These are phyloP conservation scores for Deilephila elpenor DNA, from an alignment of 2,888 invertebrate genomes.

Conservation along the genomic window DNA sequence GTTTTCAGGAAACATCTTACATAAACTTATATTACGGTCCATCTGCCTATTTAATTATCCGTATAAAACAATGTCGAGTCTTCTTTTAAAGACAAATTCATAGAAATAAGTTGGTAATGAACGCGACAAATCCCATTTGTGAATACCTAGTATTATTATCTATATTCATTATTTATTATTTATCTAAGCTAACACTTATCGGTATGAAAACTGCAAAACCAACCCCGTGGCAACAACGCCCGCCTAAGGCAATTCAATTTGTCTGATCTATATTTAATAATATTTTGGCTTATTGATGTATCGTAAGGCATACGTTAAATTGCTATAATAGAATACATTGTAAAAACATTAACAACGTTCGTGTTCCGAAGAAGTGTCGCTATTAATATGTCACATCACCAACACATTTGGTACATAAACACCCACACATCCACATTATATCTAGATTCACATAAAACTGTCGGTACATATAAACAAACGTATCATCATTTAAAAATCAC, in stretches of 20 bases:
- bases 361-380: constrained; percentile 17
- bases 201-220: constrained; percentile 1
- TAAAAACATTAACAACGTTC: constrained; percentile 24
- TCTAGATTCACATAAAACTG: constrained; percentile 1
- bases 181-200: constrained; percentile 5
- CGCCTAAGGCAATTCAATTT: not conserved
- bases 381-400: constrained; percentile 28
- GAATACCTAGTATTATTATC: not conserved
- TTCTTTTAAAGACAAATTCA: not conserved
- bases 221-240: not conserved
- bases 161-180: not conserved
- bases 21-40: not conserved
- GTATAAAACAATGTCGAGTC: not conserved
- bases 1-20: not conserved
- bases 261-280: not conserved
- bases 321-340: constrained; percentile 25
- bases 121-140: not conserved
- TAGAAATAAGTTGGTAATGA: not conserved
- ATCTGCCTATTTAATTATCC: not conserved
- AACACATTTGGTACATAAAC: constrained; percentile 5
- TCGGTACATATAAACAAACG: constrained; percentile 41
- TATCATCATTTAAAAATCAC: constrained; percentile 40
- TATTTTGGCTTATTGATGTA: constrained; percentile 20
- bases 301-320: constrained; percentile 21
- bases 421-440: not conserved